phyloP scores from a whole-genome alignment of 2,888 invertebrate species.

The Drosophila hamatofila region DNA sequence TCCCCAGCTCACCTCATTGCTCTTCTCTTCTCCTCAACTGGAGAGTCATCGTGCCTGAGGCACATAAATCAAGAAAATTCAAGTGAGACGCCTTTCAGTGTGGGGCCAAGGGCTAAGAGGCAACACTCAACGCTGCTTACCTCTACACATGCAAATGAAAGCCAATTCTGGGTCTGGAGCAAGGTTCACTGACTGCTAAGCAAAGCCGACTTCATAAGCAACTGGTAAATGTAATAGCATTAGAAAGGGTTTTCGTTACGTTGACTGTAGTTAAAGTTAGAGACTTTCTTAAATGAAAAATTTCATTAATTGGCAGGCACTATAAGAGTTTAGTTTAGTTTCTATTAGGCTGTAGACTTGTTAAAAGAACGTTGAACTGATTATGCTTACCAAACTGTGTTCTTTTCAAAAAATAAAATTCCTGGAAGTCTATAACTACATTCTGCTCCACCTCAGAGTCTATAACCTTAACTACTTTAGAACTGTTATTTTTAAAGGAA shows the following conservation, averaged over 20 bases:
- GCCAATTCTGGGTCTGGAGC: neutral
- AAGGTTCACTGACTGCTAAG: neutral
- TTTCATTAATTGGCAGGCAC: neutral
- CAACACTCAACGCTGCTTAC: slow-evolving; percentile 9
- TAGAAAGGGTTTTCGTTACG: neutral
- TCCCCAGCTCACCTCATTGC: slow-evolving; percentile 1
- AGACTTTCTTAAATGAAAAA: too few species aligned
- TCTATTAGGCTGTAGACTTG: too few species aligned
- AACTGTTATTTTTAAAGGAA: too few species aligned
- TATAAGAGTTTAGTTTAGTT: too few species aligned
- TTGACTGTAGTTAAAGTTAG: neutral
- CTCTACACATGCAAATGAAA: slow-evolving; percentile 17
- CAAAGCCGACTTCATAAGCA: slow-evolving; percentile 1
- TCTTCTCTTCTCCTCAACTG: slow-evolving; percentile 35
- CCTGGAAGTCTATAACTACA: too few species aligned
- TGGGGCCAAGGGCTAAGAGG: neutral
- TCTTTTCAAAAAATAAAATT: too few species aligned
- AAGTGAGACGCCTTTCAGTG: slow-evolving; percentile 2
- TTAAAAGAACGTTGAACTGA: too few species aligned
- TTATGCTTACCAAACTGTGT: too few species aligned
- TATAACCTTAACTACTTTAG: too few species aligned
- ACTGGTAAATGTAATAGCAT: neutral
- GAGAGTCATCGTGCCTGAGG: slow-evolving; percentile 27
- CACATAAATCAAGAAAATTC: slow-evolving; percentile 42
- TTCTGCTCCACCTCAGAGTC: too few species aligned